These are phyloP conservation scores for Neolamprologus fasciatus DNA, from an alignment of 2,113 vertebrate genomes.

Conservation along the genomic window DNA sequence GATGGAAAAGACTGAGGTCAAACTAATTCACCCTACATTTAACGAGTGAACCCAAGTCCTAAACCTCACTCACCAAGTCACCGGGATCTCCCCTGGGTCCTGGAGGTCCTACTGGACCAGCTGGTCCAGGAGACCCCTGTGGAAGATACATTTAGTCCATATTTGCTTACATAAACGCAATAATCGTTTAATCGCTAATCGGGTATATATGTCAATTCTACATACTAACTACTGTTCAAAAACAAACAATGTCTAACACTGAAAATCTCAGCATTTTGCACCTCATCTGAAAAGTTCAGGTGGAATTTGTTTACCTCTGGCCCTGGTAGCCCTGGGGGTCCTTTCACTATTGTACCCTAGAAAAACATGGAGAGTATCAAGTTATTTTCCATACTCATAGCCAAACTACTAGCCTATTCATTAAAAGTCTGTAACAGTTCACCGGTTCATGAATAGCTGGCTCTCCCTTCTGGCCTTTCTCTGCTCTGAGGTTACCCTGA, in stretches of 20 bases:
- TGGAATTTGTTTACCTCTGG: constrained; percentile 63
- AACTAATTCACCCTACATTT: background rate
- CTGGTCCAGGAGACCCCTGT: constrained; percentile 65
- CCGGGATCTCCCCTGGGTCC: constrained; percentile 85
- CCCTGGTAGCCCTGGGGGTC: constrained; percentile 74
- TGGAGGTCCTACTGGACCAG: constrained; percentile 67
- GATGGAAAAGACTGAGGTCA: background rate
- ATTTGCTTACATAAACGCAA: background rate
- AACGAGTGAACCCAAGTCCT: background rate
- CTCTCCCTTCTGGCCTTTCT: constrained; percentile 84
- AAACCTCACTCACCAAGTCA: constrained; percentile 68
- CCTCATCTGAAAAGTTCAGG: background rate
- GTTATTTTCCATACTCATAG: background rate
- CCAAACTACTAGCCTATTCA: background rate
- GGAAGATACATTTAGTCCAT: background rate
- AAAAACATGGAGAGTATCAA: constrained; percentile 17
- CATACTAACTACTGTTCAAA: background rate
- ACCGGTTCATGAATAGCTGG: constrained; percentile 74
- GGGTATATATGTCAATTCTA: background rate
- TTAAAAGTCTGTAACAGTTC: constrained; percentile 38
- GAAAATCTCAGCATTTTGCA: background rate
- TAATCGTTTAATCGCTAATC: background rate
- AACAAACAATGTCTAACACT: background rate
- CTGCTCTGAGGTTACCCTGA: constrained; percentile 43
- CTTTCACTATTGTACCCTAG: constrained; percentile 73